These are phyloP conservation scores for Drosophila pectinifera DNA, from an alignment of 1,140 invertebrate genomes.

Conservation along the genomic window DNA sequence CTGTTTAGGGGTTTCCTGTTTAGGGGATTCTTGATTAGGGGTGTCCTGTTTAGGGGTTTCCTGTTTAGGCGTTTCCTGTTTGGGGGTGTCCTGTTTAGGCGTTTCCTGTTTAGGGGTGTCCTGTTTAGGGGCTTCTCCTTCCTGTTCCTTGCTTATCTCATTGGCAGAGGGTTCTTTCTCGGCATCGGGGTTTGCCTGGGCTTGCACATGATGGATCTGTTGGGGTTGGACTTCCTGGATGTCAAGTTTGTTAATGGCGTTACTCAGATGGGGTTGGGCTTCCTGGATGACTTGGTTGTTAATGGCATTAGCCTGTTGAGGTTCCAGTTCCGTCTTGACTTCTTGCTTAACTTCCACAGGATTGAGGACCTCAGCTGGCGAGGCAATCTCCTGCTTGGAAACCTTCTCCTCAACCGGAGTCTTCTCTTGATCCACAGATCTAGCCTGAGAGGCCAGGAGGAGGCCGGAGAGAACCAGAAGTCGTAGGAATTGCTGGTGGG, in stretches of 20 bases:
- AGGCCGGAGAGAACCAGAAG: conserved; percentile 45
- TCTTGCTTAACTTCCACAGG: conserved; percentile 10
- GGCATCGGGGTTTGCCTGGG: neutral
- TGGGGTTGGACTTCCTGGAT: neutral
- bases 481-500: conserved; percentile 38
- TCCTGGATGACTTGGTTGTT: neutral
- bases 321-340: neutral
- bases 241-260: no score
- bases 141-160: conserved; percentile 11
- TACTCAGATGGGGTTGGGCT: neutral
- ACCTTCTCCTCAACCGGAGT: conserved; percentile 11
- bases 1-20: neutral
- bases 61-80: neutral
- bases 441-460: conserved; percentile 30
- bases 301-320: neutral
- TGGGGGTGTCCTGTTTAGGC: neutral
- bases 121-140: neutral
- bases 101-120: neutral
- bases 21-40: neutral
- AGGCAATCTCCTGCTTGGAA: neutral
- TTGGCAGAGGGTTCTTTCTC: conserved; percentile 12
- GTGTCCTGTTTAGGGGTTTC: neutral
- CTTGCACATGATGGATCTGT: neutral
- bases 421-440: conserved; percentile 17
- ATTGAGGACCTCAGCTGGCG: neutral